A percentile compares a stretch with the other conserved stretches of the same genome.
Conservation (phyloP, 2,888 invertebrate species). For the Pterostichus madidus region DNA sequence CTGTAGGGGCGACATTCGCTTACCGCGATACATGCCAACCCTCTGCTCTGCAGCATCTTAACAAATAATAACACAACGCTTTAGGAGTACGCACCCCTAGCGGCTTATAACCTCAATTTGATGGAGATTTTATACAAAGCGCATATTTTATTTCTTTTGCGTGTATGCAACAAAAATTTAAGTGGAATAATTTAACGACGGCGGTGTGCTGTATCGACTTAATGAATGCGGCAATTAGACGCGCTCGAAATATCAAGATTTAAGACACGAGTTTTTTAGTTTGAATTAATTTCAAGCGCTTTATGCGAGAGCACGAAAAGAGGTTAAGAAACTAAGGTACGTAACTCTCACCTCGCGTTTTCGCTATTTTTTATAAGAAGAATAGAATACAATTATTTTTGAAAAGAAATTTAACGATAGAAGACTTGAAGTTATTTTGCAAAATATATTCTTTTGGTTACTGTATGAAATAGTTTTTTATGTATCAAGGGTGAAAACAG, state of each 20-base stretch:
- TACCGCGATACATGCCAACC: too few species aligned
- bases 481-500: too few species aligned
- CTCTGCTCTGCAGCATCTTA: slow-evolving; percentile 27
- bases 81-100: slow-evolving; percentile 16
- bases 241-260: slow-evolving; percentile 36
- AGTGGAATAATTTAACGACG: slow-evolving; percentile 53
- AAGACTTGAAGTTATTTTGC: too few species aligned
- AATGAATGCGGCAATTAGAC: slow-evolving; percentile 42
- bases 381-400: too few species aligned
- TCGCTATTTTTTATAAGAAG: too few species aligned
- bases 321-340: slow-evolving; percentile 18
- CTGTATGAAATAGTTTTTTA: too few species aligned
- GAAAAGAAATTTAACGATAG: too few species aligned
- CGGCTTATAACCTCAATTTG: slow-evolving; percentile 25
- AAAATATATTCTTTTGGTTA: too few species aligned
- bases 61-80: slow-evolving; percentile 42
- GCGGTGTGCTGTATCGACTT: slow-evolving; percentile 27
- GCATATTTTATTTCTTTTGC: slow-evolving; percentile 51
- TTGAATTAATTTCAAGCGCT: slow-evolving; percentile 18
- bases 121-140: slow-evolving; percentile 52
- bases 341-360: too few species aligned
- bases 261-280: slow-evolving; percentile 23
- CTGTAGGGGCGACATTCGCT: background rate
- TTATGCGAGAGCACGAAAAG: slow-evolving; percentile 20
- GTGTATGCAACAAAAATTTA: slow-evolving; percentile 49